These are phyloP conservation scores for Pristionchus entomophagus DNA, from an alignment of 2,888 invertebrate species.

Conservation along the genomic window DNA sequence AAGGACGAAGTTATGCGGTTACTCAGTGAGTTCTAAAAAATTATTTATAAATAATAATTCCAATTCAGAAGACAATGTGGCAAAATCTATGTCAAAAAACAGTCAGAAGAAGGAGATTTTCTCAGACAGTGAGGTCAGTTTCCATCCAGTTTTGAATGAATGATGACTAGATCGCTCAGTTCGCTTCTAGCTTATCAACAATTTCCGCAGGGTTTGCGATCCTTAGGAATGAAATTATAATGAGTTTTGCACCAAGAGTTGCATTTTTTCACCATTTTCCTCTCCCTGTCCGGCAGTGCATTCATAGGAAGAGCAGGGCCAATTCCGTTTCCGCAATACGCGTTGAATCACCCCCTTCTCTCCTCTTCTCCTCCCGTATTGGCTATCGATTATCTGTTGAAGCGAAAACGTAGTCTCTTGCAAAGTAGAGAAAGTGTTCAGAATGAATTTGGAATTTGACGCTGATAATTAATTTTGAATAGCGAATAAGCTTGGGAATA, in stretches of 20 bases:
- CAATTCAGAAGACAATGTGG: background rate
- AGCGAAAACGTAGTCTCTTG: too few species aligned
- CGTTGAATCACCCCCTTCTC: background rate
- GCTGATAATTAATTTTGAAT: too few species aligned
- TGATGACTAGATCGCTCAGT: too few species aligned
- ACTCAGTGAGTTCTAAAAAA: background rate
- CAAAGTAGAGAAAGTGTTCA: too few species aligned
- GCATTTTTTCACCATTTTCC: background rate
- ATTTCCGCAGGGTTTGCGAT: background rate
- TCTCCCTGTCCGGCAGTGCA: background rate
- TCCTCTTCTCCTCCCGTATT: background rate
- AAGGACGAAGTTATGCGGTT: constrained; percentile 40
- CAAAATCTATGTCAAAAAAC: background rate
- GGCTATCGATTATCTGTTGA: background rate
- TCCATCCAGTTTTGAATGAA: background rate
- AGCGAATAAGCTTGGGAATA: too few species aligned
- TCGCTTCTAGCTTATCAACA: too few species aligned
- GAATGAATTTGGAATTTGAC: too few species aligned
- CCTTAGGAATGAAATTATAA: background rate
- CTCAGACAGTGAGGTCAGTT: constrained; percentile 26
- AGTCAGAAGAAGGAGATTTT: constrained; percentile 11
- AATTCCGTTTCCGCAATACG: background rate
- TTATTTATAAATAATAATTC: background rate
- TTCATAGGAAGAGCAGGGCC: too few species aligned
- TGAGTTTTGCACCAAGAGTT: background rate